Percentiles rank a stretch among this genome's conserved stretches.
Evolutionary conservation across 2,797 vertebrate species (phyloP).

Genomic region (Dipus sagitta): DNA sequence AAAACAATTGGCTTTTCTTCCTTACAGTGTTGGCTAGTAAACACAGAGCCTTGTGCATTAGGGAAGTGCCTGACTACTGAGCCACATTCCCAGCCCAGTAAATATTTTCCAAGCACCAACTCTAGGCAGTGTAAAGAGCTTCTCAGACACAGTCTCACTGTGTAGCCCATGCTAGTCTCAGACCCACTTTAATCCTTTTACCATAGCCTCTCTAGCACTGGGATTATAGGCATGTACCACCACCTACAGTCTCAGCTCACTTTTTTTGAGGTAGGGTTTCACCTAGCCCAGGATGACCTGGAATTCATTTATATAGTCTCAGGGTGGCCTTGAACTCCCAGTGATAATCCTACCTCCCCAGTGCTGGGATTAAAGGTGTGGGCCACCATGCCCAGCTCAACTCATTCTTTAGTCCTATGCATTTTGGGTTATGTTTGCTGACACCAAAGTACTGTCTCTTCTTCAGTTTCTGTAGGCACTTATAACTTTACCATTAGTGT

Average conservation of each 20-base stretch:
- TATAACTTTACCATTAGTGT: not conserved
- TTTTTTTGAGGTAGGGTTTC: too few relatives aligned
- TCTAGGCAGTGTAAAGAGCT: not conserved
- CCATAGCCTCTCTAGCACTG: not conserved
- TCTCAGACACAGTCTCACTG: too few relatives aligned
- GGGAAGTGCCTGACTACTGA: not conserved
- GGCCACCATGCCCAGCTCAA: not conserved
- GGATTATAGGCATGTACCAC: too few relatives aligned
- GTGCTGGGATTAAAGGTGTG: too few relatives aligned
- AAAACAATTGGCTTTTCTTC: not conserved
- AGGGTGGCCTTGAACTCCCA: too few relatives aligned
- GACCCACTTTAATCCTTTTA: too few relatives aligned
- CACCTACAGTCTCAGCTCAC: too few relatives aligned
- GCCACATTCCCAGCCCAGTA: not conserved
- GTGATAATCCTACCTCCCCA: too few relatives aligned
- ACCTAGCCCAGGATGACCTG: too few relatives aligned
- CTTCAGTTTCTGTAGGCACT: not conserved
- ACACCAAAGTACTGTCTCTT: not conserved
- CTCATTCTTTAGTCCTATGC: not conserved
- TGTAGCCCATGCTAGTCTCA: too few relatives aligned
- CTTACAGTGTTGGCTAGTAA: not conserved
- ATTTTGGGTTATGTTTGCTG: constrained; percentile 12
- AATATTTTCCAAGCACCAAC: not conserved
- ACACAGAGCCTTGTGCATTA: not conserved
- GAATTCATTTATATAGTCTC: too few relatives aligned